A percentile compares a stretch with the other conserved stretches of the same genome.
These are phyloP conservation scores for Macropodus opercularis DNA, from an alignment of 2,797 vertebrate genomes.

Conservation along the genomic window DNA sequence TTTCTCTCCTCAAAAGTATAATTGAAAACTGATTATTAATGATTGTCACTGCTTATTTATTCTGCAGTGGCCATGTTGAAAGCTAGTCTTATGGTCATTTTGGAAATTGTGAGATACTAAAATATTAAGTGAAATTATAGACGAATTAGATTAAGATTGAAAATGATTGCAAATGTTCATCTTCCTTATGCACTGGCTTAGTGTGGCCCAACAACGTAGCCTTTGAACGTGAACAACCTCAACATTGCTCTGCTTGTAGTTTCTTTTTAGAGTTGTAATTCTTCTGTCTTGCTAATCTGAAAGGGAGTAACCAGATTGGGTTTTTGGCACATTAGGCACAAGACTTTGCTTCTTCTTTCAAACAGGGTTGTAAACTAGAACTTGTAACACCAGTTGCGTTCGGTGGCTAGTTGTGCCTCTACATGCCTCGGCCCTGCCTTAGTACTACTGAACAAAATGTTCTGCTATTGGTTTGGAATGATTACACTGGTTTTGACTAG, in stretches of 20 bases:
- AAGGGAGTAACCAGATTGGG: constrained; percentile 4
- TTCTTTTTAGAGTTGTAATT: not conserved
- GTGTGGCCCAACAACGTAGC: not conserved
- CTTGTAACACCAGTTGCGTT: constrained; percentile 19
- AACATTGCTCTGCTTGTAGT: constrained; percentile 7
- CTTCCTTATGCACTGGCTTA: not conserved
- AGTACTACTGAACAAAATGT: not conserved
- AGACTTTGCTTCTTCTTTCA: not conserved
- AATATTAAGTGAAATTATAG: not conserved
- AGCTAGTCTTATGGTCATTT: not conserved
- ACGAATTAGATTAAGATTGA: not conserved
- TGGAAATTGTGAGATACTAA: not conserved
- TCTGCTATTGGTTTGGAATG: constrained; percentile 10
- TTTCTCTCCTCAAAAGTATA: constrained; percentile 2
- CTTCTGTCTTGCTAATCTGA: constrained; percentile 2
- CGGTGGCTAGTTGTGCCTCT: constrained; percentile 7
- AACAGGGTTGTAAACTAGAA: constrained; percentile 13
- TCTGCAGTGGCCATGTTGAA: not conserved
- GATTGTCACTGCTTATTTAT: not conserved
- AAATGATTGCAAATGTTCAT: too few species aligned
- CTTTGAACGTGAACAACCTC: not conserved
- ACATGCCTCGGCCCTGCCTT: not conserved
- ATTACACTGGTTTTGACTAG: not conserved
- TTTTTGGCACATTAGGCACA: not conserved
- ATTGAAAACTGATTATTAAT: not conserved